Evolutionary conservation across 2,888 invertebrate species (phyloP), one percentile per base, ranked within the genome.

Genomic region (Patella ulyssiponensis): DNA sequence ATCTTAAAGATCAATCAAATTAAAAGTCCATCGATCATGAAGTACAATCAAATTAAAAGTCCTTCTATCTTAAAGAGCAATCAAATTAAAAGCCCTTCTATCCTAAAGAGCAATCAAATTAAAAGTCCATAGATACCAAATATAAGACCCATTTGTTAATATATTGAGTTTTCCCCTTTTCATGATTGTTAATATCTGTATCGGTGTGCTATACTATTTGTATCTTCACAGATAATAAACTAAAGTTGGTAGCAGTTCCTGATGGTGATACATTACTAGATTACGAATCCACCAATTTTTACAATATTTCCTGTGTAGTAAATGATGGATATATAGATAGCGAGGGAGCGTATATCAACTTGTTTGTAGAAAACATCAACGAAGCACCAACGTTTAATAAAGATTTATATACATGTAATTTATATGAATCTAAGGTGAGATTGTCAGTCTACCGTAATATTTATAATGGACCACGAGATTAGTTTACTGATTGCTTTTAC

Each of bases 291-390:
- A 74, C 74, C n/a, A 33, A 58, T 33, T 74, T 64, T 20, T 74
- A 74, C 51, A 74, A 74, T 23, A 74, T 74, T 15, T 58, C 74
- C 12, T 74, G 74, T 23, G 17, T 20, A 20, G 23, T 74, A n/a
- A 74, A 74, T 23, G 74, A 74, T 69, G 74, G 74, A 15, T 54
- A 74, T 20, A 23, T 74, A 44, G 74, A 74, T 69, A 64, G 51
- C 15, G 14, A 64, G 33, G 64, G 51, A 23, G 74, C 51, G 3
- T 74, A 74, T 64, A 74, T 74, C 20, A 74, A 74, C 69, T 52
- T 74, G n/a, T 74, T 58, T 51, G 74, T 74, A 1, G 64, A 64
- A 15, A 74, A 74, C 17, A 64, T 74, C 17, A 74, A 74, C 64
- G 74, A 74, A 69, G 44, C 58, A 20, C 74, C 74, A 17, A 69